These are phyloP conservation scores for Mareca penelope DNA, from an alignment of 2,797 vertebrate species.

Conservation along the genomic window DNA sequence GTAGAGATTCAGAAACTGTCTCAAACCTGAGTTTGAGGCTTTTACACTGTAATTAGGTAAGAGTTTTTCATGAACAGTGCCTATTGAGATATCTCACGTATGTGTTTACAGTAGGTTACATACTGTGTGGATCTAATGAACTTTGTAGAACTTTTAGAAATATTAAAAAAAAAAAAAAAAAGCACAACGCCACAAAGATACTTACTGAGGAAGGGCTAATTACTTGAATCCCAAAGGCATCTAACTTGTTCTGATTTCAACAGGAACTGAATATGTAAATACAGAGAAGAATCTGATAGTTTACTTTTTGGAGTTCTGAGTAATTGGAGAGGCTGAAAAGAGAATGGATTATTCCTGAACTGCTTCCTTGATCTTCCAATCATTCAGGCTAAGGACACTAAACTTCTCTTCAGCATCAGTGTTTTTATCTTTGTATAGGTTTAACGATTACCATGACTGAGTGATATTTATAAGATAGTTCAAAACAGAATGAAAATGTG, in stretches of 20 bases:
- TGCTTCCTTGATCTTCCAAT: background rate
- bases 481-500: background rate
- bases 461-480: background rate
- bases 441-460: background rate
- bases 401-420: background rate
- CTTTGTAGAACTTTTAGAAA: background rate
- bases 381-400: background rate
- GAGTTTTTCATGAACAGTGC: background rate
- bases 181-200: background rate
- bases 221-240: background rate
- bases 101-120: background rate
- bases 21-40: background rate
- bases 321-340: background rate
- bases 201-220: background rate
- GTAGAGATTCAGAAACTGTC: background rate
- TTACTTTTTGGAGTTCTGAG: background rate
- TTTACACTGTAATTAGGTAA: background rate
- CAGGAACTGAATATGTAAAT: background rate
- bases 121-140: background rate
- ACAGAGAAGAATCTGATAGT: background rate
- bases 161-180: background rate
- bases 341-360: background rate
- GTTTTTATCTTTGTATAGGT: rapidly evolving
- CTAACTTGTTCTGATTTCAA: background rate
- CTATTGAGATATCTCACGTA: background rate